Evolutionary conservation across 2,797 vertebrate genomes (phyloP), one percentile per base, ranked within the genome.

Genomic region (Muscicapa striata): DNA sequence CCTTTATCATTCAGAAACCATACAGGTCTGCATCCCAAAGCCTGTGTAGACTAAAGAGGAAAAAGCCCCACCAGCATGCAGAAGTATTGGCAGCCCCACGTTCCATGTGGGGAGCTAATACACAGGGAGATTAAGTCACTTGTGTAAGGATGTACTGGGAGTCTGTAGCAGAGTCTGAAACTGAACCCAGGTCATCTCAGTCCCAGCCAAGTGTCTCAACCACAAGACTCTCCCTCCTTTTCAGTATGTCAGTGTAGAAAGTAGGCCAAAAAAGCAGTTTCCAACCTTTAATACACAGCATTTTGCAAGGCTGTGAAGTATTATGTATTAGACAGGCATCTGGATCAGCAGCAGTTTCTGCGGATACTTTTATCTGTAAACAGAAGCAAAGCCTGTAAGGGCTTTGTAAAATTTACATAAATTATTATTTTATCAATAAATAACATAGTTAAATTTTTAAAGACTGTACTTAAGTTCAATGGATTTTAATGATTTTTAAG

Each of bases 181-280:
- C 74, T 93, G 87, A 96, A 96, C 91, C 75, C 93, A 90, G 93
- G 93, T 95, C 95, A 96, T 90, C 90, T 94, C 85, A 92, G 84
- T 93, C 95, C 88, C 94, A 95, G 95, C 96, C 95, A 95, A 95
- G 91, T 93, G 93, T 95, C 96, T 97, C 93, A 96, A 93, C 94
- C 94, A 89, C 94, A 97, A 94, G 90, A 89, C 80, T 86, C 90
- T 94, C 93, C 89, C 86, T 96, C 64, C 78, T 94, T 64, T 89
- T 92, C 90, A 87, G 85, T 80, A 69, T 87, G 91, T 96, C 93
- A 96, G 85, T 84, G 86, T 30, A 95, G 81, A 93, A 95, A 93
- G 70, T 93, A 93, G 91, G 83, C 91, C 94, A 96, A 90, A 84
- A 84, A 96, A 92, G 79, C 84, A 91, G 68, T 93, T 96, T 90